These are phyloP conservation scores for Danio tinwini DNA, from an alignment of 2,797 vertebrate species.

Conservation along the genomic window DNA sequence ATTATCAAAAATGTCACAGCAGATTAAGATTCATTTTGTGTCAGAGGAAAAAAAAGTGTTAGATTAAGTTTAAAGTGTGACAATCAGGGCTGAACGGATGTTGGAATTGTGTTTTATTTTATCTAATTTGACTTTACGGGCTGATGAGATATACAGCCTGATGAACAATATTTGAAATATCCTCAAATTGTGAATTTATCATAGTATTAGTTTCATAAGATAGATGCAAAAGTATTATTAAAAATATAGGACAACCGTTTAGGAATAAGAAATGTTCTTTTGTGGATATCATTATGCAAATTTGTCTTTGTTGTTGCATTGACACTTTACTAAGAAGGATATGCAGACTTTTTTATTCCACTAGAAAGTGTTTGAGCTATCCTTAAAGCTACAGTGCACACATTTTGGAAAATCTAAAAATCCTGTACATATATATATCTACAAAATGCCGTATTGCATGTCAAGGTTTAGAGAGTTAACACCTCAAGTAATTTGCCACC, in stretches of 20 bases:
- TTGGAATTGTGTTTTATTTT: constrained; percentile 10
- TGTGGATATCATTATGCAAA: constrained; percentile 74
- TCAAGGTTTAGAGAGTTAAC: constrained; percentile 11
- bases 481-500: constrained; percentile 22
- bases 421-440: background rate
- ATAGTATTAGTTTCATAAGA: constrained; percentile 37
- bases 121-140: constrained; percentile 18
- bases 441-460: constrained; percentile 17
- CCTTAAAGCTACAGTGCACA: constrained; percentile 38
- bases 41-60: constrained; percentile 33
- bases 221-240: constrained; percentile 39
- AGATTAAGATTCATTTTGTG: background rate
- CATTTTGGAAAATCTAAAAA: constrained; percentile 14
- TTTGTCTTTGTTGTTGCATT: constrained; percentile 74
- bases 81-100: constrained; percentile 39
- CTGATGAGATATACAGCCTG: background rate
- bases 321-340: constrained; percentile 79
- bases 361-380: constrained; percentile 72
- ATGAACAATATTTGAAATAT: constrained; percentile 22
- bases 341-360: constrained; percentile 67
- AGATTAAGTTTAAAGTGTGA: constrained; percentile 37
- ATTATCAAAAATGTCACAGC: constrained; percentile 8
- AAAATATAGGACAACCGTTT: constrained; percentile 13
- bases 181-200: constrained; percentile 30
- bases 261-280: constrained; percentile 11